Percentiles rank a stretch among this genome's conserved stretches.
Conservation (phyloP, 2,797 vertebrate genomes). For the Ambastaia sidthimunki region DNA sequence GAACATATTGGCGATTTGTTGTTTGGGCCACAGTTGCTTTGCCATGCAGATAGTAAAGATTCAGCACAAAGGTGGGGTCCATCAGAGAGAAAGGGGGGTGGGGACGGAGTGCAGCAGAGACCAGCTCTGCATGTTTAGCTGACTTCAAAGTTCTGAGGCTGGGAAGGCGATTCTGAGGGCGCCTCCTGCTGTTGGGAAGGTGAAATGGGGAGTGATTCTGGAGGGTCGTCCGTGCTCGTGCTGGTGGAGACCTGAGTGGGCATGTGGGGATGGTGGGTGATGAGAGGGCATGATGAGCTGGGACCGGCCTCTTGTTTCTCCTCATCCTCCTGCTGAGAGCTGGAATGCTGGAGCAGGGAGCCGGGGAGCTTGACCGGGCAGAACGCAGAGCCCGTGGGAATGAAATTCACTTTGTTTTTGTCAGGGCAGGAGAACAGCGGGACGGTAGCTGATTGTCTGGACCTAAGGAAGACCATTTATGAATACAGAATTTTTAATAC, state of each 20-base stretch:
- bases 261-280: constrained; percentile 53
- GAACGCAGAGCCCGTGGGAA: constrained; percentile 95
- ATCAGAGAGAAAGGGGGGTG: constrained; percentile 52
- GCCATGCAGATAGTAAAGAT: constrained; percentile 84
- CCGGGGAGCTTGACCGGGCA: constrained; percentile 93
- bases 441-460: constrained; percentile 85
- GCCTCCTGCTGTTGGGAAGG: constrained; percentile 51
- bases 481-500: too few species aligned
- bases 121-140: constrained; percentile 88
- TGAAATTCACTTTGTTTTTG: constrained; percentile 99
- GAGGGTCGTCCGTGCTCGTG: constrained; percentile 86
- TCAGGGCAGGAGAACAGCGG: constrained; percentile 98
- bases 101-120: constrained; percentile 73
- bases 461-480: constrained; percentile 71
- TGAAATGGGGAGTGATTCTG: constrained; percentile 64
- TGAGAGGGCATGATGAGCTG: constrained; percentile 74
- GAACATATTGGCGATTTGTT: constrained; percentile 66
- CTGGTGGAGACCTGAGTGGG: constrained; percentile 88
- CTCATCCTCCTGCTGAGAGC: constrained; percentile 78
- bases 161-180: constrained; percentile 65
- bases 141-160: constrained; percentile 81
- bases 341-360: constrained; percentile 77
- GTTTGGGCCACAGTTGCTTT: constrained; percentile 79
- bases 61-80: constrained; percentile 68
- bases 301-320: constrained; percentile 68